These are phyloP conservation scores for Scartelaos histophorus DNA, from an alignment of 2,113 vertebrate species.

Conservation along the genomic window DNA sequence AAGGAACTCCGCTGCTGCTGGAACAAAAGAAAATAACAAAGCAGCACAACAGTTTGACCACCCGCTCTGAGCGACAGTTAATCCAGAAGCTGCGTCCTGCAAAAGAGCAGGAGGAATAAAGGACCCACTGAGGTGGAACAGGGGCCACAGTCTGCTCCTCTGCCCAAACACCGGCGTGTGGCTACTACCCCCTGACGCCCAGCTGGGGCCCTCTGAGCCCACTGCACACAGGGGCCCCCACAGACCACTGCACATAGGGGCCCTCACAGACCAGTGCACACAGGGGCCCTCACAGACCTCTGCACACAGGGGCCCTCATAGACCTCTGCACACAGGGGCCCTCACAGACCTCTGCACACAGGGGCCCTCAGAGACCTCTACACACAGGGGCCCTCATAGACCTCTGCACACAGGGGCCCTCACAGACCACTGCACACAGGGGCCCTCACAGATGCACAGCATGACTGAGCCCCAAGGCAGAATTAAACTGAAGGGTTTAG, in stretches of 20 bases:
- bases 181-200: constrained; percentile 58
- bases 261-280: constrained; percentile 20
- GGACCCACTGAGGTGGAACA: constrained; percentile 63
- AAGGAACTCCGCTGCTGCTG: constrained; percentile 48
- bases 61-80: constrained; percentile 3
- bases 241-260: constrained; percentile 23
- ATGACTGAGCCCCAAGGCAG: neutral
- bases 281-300: constrained; percentile 38
- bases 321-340: constrained; percentile 34
- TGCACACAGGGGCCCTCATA: constrained; percentile 33
- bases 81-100: constrained; percentile 15
- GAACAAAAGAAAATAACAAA: constrained; percentile 37
- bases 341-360: no score
- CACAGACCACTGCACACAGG: constrained; percentile 10
- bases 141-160: constrained; percentile 40
- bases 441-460: constrained; percentile 48
- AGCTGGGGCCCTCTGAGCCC: constrained; percentile 44
- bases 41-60: constrained; percentile 46
- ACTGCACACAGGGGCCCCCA: constrained; percentile 32
- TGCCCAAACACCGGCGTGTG: constrained; percentile 66
- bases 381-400: constrained; percentile 36
- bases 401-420: constrained; percentile 39
- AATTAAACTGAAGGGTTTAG: neutral
- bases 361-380: constrained; percentile 29
- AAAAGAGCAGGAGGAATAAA: constrained; percentile 49